Base-by-base conservation (phyloP, 2,797 vertebrate species). In the Loriculus beryllinus region DNA sequence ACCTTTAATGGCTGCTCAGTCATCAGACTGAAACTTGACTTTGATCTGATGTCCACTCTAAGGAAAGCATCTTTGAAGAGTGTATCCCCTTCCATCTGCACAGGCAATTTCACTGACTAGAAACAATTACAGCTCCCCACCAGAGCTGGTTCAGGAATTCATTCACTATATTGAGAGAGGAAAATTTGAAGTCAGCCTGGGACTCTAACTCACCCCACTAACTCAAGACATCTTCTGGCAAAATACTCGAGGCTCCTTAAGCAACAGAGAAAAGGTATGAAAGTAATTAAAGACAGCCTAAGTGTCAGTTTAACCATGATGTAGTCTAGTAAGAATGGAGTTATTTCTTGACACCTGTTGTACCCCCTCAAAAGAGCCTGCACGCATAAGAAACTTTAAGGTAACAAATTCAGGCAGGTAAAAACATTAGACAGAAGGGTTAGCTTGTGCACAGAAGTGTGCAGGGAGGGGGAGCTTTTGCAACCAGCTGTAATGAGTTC, bases 401-500 rank as follows among this genome's bases (percentile, higher is more conserved):
- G 22, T 49, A 76, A 79, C 26, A 94, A 79, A 85, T 57, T 80
- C 57, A 64, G 23, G 25, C 29, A 14, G 10, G 18, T 40, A 86
- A 54, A 90, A 90, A 29, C 26, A 56, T 67, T 17, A 45, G 42
- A 63, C 25, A 80, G 4, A 20, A 82, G 70, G 39, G 54, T 23
- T 87, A 62, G 31, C 78, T 88, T 65, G 47, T 74, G 62, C 79
- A 95, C 35, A 48, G 74, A 88, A 93, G 77, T 7, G 8, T 42
- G 23, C 70, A 82, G 43, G 86, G 69, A 95, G 33, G 83, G 89
- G 62, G 33, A 79, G 78, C 14, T 77, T 96, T 80, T 93, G 64
- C 68, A 48, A 94, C 33, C 52, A 87, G 71, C 77, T 93, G 78
- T 86, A 97, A 97, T 96, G 62, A 96, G 96, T 96, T 86, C 51